Evolutionary conservation across 2,797 vertebrate species (phyloP), one percentile per base, ranked within the genome.

Genomic region (Helarctos malayanus): DNA sequence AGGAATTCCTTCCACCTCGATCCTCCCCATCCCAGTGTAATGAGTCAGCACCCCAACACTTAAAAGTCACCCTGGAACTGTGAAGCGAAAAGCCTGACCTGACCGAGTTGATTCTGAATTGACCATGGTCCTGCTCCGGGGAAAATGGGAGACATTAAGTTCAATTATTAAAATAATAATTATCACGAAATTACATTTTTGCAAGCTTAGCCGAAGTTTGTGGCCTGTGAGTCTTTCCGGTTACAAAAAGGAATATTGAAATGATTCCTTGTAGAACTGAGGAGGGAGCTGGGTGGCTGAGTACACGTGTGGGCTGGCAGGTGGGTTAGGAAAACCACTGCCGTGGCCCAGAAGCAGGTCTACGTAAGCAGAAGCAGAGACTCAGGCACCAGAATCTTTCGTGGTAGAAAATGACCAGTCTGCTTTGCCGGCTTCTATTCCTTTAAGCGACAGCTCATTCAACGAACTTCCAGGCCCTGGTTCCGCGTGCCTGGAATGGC

Each of bases 141-240:
- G 12, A 61, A 32, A 68, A 27, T 69, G 69, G 63, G 45, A 94
- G 35, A 41, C 29, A 80, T 38, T 38, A 78, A 56, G 25, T 59
- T 87, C 19, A n/a, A 11, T 68, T 79, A 83, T 56, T 92, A 32
- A 88, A 83, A 92, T 41, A 59, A 32, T 54, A 49, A n/a, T 57
- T 56, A 69, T 69, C 61, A 35, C 1, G 1, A 73, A 32, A 4
- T 61, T 71, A 71, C 3, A 41, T 15, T 75, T 88, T 12, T 86
- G 45, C 7, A 82, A 9, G 1, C 57, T 86, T 83, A 79, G 29
- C 32, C 23, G 21, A 69, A 49, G 10, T 8, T 3, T 79, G 5
- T 83, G 23, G n/a, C 18, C 63, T 89, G 23, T n/a, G 29, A 85
- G 35, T 86, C 56, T 47, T 84, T 57, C 21, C 38, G 73, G 35